Conservation (phyloP, 2,888 invertebrate species). For the Pedicia rivosa region DNA sequence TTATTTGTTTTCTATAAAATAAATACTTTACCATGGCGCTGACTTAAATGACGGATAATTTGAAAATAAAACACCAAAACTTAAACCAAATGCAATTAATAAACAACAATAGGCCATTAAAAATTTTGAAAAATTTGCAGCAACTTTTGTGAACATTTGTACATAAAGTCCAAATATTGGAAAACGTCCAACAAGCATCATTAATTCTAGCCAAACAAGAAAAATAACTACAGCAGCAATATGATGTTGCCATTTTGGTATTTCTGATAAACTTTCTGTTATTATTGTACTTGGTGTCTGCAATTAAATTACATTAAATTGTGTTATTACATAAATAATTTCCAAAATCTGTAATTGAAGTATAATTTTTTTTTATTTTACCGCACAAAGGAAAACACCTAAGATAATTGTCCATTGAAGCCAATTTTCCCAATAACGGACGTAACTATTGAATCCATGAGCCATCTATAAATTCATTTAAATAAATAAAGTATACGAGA, state of each 20-base stretch:
- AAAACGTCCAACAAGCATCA: slow-evolving; percentile 74
- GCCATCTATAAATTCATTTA: slow-evolving; percentile 44
- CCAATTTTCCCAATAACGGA: slow-evolving; percentile 73
- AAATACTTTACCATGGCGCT: slow-evolving; percentile 28
- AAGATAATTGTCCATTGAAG: slow-evolving; percentile 63
- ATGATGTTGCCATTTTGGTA: slow-evolving; percentile 58
- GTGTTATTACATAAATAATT: neutral
- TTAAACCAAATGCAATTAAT: slow-evolving; percentile 61
- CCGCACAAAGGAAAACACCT: slow-evolving; percentile 51
- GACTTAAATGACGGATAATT: slow-evolving; percentile 55
- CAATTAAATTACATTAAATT: neutral
- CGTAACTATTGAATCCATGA: slow-evolving; percentile 54
- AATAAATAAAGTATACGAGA: slow-evolving; percentile 1
- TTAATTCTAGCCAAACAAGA: slow-evolving; percentile 65
- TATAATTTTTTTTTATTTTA: slow-evolving; percentile 21
- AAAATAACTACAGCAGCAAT: slow-evolving; percentile 64
- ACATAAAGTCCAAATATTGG: slow-evolving; percentile 75
- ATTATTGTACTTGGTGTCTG: slow-evolving; percentile 25
- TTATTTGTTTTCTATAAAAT: neutral
- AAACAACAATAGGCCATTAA: slow-evolving; percentile 65
- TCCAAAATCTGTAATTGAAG: neutral
- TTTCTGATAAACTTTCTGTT: slow-evolving; percentile 19
- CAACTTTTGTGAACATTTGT: slow-evolving; percentile 77
- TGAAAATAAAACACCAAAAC: slow-evolving; percentile 67
- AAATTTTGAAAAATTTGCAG: slow-evolving; percentile 69